Conservation (phyloP, 2,888 invertebrate species). For the Oxyteleia sp. region DNA sequence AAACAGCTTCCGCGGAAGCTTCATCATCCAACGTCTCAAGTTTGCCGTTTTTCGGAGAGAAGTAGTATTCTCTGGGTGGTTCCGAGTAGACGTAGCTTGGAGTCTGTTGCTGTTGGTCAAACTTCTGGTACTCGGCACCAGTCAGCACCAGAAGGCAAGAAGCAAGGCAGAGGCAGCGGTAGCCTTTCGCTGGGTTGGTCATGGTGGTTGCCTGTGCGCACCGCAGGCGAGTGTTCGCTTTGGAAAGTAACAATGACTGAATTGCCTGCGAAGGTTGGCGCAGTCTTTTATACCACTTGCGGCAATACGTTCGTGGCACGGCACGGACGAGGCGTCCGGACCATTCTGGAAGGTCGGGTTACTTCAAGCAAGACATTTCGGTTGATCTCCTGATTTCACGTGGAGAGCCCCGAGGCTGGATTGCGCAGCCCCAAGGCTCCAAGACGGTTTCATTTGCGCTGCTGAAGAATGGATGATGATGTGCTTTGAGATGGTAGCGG, state of each 20-base stretch:
- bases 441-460: too few species aligned
- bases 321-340: conserved; percentile 68
- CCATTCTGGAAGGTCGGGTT: conserved; percentile 74
- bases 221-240: conserved; percentile 3
- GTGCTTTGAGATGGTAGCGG: too few species aligned
- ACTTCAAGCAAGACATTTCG: conserved; percentile 70
- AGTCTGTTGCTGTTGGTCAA: not conserved
- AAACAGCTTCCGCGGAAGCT: conserved; percentile 28
- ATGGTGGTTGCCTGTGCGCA: conserved; percentile 43
- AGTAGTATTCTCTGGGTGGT: conserved; percentile 8
- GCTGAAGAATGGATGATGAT: too few species aligned
- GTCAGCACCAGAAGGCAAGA: conserved; percentile 12
- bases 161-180: conserved; percentile 17
- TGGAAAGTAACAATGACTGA: conserved; percentile 78
- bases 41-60: not conserved
- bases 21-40: conserved; percentile 12
- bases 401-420: too few species aligned
- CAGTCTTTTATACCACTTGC: conserved; percentile 82
- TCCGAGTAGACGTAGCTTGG: conserved; percentile 6
- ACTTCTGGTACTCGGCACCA: conserved; percentile 29
- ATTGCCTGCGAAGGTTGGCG: conserved; percentile 73
- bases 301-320: conserved; percentile 64
- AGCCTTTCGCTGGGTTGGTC: not conserved
- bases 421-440: too few species aligned
- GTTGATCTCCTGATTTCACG: too few species aligned